A percentile compares a stretch with the other conserved stretches of the same genome.
phyloP scores from a whole-genome alignment of 2,113 vertebrate genomes.

The Picathartes gymnocephalus region DNA sequence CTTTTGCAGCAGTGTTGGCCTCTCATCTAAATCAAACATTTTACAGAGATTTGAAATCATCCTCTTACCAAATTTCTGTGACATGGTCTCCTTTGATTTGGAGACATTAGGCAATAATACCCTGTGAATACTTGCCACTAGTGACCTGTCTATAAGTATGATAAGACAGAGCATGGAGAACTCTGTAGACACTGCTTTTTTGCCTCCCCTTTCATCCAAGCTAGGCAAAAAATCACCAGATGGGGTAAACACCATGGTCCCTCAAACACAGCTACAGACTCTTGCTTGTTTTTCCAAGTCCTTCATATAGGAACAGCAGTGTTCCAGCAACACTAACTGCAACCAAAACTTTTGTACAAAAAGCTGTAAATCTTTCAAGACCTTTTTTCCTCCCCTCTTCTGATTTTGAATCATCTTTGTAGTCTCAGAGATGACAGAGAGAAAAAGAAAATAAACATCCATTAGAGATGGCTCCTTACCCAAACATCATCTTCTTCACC shows the following conservation, averaged over 20 bases:
- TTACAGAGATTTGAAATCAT: background rate
- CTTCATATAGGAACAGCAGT: background rate
- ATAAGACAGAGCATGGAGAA: background rate
- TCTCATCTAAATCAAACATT: background rate
- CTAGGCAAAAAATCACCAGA: background rate
- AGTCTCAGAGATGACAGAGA: background rate
- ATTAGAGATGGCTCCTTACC: background rate
- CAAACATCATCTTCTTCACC: background rate
- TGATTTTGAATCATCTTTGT: background rate
- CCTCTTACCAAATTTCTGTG: background rate
- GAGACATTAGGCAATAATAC: background rate
- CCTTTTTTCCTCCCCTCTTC: background rate
- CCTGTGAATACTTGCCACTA: background rate
- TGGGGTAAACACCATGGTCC: rapidly evolving
- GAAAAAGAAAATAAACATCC: background rate
- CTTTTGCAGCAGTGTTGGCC: rapidly evolving
- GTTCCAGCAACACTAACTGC: background rate
- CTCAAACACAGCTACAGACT: background rate
- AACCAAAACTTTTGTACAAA: background rate
- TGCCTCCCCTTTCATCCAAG: background rate
- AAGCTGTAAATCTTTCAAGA: background rate
- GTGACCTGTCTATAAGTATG: background rate
- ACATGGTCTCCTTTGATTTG: background rate
- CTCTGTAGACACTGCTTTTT: background rate
- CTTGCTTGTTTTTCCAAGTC: background rate